These are phyloP conservation scores for Melierax canorus DNA, from an alignment of 2,113 vertebrate genomes.

Conservation along the genomic window DNA sequence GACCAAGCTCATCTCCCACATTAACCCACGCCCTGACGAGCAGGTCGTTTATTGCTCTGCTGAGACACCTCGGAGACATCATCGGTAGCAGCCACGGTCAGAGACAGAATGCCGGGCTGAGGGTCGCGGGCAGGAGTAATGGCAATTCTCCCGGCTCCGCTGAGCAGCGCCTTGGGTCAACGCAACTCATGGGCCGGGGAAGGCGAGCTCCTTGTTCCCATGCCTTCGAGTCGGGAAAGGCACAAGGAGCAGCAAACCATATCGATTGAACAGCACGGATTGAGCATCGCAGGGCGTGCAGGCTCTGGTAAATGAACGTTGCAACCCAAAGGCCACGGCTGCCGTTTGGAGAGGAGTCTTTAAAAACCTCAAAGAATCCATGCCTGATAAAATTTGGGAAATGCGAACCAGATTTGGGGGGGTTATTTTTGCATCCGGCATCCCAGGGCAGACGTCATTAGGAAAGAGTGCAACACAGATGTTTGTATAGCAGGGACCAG, in stretches of 20 bases:
- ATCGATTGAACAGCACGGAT: fast-evolving
- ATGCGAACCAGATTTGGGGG: not conserved
- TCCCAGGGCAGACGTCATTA: not conserved
- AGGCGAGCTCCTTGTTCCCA: not conserved
- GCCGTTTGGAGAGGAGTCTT: not conserved
- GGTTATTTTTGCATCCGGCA: not conserved
- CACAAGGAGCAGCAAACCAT: not conserved
- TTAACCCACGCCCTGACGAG: not conserved
- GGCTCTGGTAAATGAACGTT: not conserved
- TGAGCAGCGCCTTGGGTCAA: not conserved
- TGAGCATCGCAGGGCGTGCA: not conserved
- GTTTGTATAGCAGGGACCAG: not conserved
- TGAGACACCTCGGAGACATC: not conserved
- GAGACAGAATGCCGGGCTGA: not conserved
- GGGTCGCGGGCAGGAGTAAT: not conserved
- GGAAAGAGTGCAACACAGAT: not conserved
- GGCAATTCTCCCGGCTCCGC: not conserved
- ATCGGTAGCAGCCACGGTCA: not conserved
- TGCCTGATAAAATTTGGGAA: not conserved
- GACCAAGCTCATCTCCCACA: not conserved
- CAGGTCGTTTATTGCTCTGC: not conserved
- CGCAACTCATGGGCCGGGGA: not conserved
- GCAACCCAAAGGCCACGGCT: not conserved
- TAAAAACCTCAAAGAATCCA: not conserved
- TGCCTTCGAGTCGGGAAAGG: not conserved